Evolutionary conservation across 2,888 invertebrate species (phyloP), one percentile per base, ranked within the genome.

Genomic region (Macropis europaea): DNA sequence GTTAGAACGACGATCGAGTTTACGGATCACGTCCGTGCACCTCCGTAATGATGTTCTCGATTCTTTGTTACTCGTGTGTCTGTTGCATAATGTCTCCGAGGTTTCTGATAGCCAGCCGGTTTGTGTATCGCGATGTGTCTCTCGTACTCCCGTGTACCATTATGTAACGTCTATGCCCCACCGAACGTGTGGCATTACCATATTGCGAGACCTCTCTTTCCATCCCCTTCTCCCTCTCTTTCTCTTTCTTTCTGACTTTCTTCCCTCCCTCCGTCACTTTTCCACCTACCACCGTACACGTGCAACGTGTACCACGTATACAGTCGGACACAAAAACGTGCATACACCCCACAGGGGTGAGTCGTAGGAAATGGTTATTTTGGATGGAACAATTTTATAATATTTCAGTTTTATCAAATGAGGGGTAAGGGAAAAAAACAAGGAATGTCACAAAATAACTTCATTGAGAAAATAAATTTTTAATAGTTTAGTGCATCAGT

Each of bases 151-250:
- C 64, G 59, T 69, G 57, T 67, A 64, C 64, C 68, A 69, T 83
- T 83, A 82, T 56, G 63, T 77, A 81, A 83, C 75, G 43, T 50
- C 71, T 63, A 68, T 73, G 75, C 78, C 66, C 62, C 72, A 62
- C 70, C 75, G 73, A 79, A 76, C 76, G 73, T 69, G 61, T 70
- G 70, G 71, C 77, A 82, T 82, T 83, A 81, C 82, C 80, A 81
- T 82, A 81, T 84, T 82, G 79, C 77, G 76, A 77, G 80, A 78
- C 74, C 68, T 68, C 73, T 64, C 47, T 43, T 60, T 38, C 28
- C 32, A 42, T 26, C 42, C 24, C 50, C 45, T 40, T 28, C 3
- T 40, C 50, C 24, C 24, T 17, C 24, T 52, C 24, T 30, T 19
- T 6, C 26, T 38, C 17, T 13, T 24, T 43, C 24, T 28, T 19